Conservation (phyloP, 2,797 vertebrate species). For the Gambelia wislizenii region DNA sequence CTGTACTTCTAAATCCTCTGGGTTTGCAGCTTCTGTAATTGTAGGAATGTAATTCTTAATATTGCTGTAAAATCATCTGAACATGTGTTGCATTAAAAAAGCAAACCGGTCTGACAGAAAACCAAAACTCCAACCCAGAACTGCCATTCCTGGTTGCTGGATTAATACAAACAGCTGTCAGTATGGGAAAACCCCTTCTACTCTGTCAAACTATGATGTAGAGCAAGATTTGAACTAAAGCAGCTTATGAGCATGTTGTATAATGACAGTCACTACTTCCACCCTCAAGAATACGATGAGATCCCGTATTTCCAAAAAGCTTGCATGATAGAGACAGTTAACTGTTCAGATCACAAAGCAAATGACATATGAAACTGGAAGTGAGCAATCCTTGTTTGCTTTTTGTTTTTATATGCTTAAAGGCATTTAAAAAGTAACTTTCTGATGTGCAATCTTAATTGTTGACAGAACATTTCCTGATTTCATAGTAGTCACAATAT, state of each 20-base stretch:
- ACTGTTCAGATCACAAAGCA: constrained; percentile 1
- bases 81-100: background rate
- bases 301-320: constrained; percentile 2
- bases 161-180: background rate
- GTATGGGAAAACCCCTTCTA: background rate
- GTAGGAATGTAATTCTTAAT: background rate
- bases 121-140: background rate
- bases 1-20: background rate
- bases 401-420: background rate
- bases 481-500: background rate
- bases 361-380: background rate
- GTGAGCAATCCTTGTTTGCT: background rate
- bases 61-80: background rate
- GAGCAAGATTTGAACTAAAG: constrained; percentile 29
- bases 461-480: background rate
- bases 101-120: background rate
- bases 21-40: background rate
- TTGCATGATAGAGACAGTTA: background rate
- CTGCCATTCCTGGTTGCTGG: background rate
- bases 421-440: background rate
- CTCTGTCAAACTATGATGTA: background rate
- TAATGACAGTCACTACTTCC: background rate
- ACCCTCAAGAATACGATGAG: background rate
- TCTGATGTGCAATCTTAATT: background rate
- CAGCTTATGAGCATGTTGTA: background rate